Evolutionary conservation across 2,113 vertebrate genomes (phyloP), one percentile per base, ranked within the genome.

Genomic region (Alethe diademata): DNA sequence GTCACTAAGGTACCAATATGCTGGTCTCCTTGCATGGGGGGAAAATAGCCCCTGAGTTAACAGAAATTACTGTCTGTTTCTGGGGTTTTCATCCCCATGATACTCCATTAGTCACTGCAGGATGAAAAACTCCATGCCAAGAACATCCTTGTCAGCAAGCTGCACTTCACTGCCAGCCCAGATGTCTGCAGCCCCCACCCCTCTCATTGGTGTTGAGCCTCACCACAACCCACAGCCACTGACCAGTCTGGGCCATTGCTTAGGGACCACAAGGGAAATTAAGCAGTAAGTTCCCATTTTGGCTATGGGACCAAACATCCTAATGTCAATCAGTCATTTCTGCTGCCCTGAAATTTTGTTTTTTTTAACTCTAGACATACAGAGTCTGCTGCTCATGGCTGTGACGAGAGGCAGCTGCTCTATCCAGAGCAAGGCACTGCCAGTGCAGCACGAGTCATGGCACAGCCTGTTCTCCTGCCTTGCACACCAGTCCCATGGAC

Each of bases 241-340:
- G 2, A 48, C 45, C 12, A 5, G 15, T 12, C 38, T 19, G 73
- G 57, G 84, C 38, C 60, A 36, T 6, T 1, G 1, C 57, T n/a
- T 4, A 0, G 36, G 2, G 0, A 1, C 35, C 5, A 1, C 1
- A 19, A 72, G 5, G 42, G 38, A 90, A 86, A 75, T 53, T 8
- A 57, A 12, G 48, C 60, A 56, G 8, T n/a, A 53, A 60, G 35
- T 33, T 62, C 65, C 53, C 4, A 2, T 71, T 91, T 45, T 71
- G 48, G 61, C 36, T 84, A 3, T 1, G 4, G 43, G n/a, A n/a
- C n/a, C 61, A 71, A 82, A 50, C 48, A 76, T 62, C 40, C 71
- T 33, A 23, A 75, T 23, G 33, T 74, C 56, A n/a, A 48, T 71
- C 78, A 81, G 10, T 45, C 9, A 45, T 45, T 19, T 45, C 16